Evolutionary conservation across 2,113 vertebrate genomes (phyloP).

Genomic region (Toxotes jaculatrix): DNA sequence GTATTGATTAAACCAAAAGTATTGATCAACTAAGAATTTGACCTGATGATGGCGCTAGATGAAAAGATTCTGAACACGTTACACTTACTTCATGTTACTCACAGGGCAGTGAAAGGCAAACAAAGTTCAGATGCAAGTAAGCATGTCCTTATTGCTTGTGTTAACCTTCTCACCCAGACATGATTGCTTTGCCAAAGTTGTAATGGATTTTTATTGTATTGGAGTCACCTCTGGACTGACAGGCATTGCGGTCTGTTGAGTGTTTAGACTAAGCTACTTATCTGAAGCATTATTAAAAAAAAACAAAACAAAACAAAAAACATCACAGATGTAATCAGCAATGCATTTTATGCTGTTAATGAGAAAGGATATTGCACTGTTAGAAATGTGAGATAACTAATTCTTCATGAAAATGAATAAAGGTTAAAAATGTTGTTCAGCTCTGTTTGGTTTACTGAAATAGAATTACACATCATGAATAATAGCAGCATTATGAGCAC

Average conservation of each 20-base stretch:
- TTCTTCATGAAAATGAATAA: background rate
- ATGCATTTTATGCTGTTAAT: constrained; percentile 35
- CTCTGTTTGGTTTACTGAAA: constrained; percentile 30
- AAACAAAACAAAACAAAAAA: too few relatives aligned
- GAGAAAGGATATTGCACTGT: constrained; percentile 3
- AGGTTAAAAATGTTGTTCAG: constrained; percentile 21
- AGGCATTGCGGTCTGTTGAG: constrained; percentile 18
- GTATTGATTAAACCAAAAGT: background rate
- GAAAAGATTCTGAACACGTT: background rate
- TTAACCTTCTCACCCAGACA: constrained; percentile 50
- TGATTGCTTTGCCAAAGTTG: constrained; percentile 51
- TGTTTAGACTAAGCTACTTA: constrained; percentile 26
- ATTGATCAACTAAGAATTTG: background rate
- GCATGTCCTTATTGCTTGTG: constrained; percentile 38
- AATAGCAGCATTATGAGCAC: constrained; percentile 33
- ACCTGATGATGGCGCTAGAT: background rate
- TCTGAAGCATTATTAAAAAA: constrained; percentile 20
- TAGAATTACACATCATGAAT: constrained; percentile 40
- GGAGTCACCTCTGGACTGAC: constrained; percentile 8
- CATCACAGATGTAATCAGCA: constrained; percentile 29
- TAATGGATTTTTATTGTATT: constrained; percentile 50
- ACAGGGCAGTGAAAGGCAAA: constrained; percentile 32
- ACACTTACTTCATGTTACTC: background rate
- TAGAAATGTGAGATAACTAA: constrained; percentile 22
- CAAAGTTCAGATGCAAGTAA: constrained; percentile 49